These are phyloP conservation scores for Acanthosepion lycidas DNA, from an alignment of 2,888 invertebrate genomes.

Conservation along the genomic window DNA sequence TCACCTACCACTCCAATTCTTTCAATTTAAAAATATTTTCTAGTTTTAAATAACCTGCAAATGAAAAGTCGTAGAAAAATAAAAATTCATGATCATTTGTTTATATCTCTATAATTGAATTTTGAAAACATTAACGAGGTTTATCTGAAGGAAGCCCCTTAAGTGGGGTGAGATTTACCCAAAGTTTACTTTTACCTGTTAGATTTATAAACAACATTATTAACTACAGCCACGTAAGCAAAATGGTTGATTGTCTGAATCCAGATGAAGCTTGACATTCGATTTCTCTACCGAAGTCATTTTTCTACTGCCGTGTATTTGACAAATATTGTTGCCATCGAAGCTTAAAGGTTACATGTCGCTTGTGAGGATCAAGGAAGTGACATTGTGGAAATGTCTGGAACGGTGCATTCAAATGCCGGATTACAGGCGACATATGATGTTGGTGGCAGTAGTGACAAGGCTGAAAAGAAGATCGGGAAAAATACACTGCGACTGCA, in stretches of 20 bases:
- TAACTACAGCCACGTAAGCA: not conserved
- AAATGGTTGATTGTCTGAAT: not conserved
- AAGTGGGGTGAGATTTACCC: no score
- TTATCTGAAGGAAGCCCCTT: no score
- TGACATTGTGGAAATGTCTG: not conserved
- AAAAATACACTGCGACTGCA: not conserved
- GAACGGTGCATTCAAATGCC: not conserved
- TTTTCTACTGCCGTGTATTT: not conserved
- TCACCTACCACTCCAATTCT: no score
- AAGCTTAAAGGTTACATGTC: not conserved
- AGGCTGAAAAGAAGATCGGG: not conserved
- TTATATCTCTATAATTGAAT: no score
- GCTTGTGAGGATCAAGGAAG: not conserved
- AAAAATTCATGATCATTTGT: no score
- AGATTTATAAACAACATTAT: not conserved
- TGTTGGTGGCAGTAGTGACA: not conserved
- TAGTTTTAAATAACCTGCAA: no score
- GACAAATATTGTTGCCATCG: not conserved
- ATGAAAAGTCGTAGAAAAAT: no score
- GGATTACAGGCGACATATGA: not conserved
- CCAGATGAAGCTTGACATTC: not conserved
- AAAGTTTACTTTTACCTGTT: no score
- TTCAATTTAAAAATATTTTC: no score
- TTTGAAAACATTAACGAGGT: no score
- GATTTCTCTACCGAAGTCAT: no score